Evolutionary conservation across 2,797 vertebrate species (phyloP), one percentile per base, ranked within the genome.

Genomic region (Esox masquinongy): DNA sequence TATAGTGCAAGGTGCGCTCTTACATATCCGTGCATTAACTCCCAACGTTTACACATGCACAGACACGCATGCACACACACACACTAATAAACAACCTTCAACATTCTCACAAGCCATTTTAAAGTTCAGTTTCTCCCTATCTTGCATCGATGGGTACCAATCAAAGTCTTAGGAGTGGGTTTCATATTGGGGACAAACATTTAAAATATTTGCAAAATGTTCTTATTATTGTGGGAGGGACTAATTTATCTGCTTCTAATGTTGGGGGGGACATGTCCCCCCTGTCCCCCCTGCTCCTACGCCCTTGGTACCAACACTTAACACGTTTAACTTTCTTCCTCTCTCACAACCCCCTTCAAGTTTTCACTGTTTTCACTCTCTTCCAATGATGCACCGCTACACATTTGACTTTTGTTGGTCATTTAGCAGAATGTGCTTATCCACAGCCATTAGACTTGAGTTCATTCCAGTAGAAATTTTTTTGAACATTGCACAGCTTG

Each of bases 1-100:
- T 12, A 24, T 11, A 59, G n/a, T 26, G 56, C 12, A 61, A n/a
- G 56, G n/a, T 61, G 70, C 68, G 53, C 73, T 72, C 59, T 67
- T 49, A 22, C 17, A 50, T 63, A 49, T 2, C 63, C 16, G 47
- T 12, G 16, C 53, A 69, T 34, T 53, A 26, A 68, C 17, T 1
- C 3, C 5, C 0, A 68, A 11, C 36, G 31, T 29, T 24, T 12
- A 26, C 68, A 14, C 47, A 24, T 15, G 15, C 68, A 49, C 22
- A 6, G 9, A 24, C 22, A 70, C 43, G 5, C 39, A 49, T 4
- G 17, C 12, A 50, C 68, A 15, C 24, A 19, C 22, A 50, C 24
- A 29, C 43, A 70, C 22, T 14, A 16, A 51, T 50, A 34, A 31
- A 3, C 39, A 59, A 70, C 70, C n/a, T 59, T 59, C 11, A 59